Evolutionary conservation across 2,888 invertebrate species (phyloP).

Genomic region (Cremastobaeus sp.): DNA sequence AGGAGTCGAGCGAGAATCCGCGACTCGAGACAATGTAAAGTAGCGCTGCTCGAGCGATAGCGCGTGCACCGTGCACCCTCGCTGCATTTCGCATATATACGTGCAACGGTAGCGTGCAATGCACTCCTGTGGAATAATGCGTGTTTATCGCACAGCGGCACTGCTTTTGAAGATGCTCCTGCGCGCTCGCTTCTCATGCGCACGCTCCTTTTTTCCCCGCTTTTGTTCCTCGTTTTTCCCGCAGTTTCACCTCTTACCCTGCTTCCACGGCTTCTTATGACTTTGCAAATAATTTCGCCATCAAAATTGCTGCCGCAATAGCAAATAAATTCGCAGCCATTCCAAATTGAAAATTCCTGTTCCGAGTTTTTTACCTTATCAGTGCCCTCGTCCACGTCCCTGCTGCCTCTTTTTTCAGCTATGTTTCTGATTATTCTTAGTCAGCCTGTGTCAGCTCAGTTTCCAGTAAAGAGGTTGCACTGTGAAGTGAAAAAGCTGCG

Average conservation of each 20-base stretch:
- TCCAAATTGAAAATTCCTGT: no score
- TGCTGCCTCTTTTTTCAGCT: no score
- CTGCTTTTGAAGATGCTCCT: slow-evolving; percentile 61
- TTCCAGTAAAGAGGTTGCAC: no score
- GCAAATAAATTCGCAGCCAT: not conserved
- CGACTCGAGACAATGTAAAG: slow-evolving; percentile 60
- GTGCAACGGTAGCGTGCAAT: slow-evolving; percentile 62
- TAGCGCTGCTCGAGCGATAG: slow-evolving; percentile 52
- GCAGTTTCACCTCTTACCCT: slow-evolving; percentile 27
- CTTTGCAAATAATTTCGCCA: slow-evolving; percentile 25
- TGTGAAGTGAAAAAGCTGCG: no score
- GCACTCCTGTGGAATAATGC: slow-evolving; percentile 64
- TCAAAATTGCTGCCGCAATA: no score
- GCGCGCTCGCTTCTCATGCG: slow-evolving; percentile 38
- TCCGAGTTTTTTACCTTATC: no score
- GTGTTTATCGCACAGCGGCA: slow-evolving; percentile 65
- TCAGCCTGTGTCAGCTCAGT: no score
- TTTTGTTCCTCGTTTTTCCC: slow-evolving; percentile 24
- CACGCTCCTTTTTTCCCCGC: slow-evolving; percentile 42
- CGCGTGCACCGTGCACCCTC: slow-evolving; percentile 55
- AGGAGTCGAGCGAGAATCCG: slow-evolving; percentile 54
- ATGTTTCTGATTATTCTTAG: no score
- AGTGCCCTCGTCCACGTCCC: no score
- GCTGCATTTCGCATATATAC: slow-evolving; percentile 50
- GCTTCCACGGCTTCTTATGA: slow-evolving; percentile 26